phyloP scores from a whole-genome alignment of 2,888 invertebrate species.

The Pegoplata infirma region DNA sequence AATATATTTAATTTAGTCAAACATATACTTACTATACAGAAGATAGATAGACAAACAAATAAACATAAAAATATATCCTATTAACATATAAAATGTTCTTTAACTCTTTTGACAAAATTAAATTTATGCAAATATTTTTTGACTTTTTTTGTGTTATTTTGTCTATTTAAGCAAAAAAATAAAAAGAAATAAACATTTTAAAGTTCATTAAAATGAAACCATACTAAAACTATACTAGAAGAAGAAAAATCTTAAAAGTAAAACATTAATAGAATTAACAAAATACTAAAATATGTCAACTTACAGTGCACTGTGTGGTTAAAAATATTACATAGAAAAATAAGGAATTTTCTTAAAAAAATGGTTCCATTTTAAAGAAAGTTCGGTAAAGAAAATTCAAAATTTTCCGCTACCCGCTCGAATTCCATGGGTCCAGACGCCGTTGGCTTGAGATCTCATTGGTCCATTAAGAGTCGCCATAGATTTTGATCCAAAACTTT shows the following conservation, averaged over 20 bases:
- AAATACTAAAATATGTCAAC: conserved; percentile 4
- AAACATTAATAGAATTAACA: conserved; percentile 6
- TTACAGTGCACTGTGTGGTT: too few relatives aligned
- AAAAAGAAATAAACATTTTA: conserved; percentile 33
- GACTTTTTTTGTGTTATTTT: conserved; percentile 32
- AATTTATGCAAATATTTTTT: conserved; percentile 60
- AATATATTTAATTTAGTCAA: background rate
- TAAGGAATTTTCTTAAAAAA: too few relatives aligned
- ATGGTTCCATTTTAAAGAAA: too few relatives aligned
- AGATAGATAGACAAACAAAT: background rate
- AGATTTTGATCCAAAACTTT: too few relatives aligned
- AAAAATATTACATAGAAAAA: too few relatives aligned
- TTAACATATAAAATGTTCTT: conserved; percentile 62
- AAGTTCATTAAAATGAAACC: conserved; percentile 54
- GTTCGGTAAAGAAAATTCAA: too few relatives aligned
- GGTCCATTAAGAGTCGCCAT: too few relatives aligned
- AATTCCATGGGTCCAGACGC: too few relatives aligned
- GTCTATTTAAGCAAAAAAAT: conserved; percentile 6
- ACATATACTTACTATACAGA: background rate
- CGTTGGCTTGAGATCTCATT: too few relatives aligned
- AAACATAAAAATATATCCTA: background rate
- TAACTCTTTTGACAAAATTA: conserved; percentile 60
- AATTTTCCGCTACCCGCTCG: too few relatives aligned
- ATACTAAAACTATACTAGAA: conserved; percentile 4
- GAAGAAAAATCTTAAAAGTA: conserved; percentile 23